phyloP scores from a whole-genome alignment of 1,140 invertebrate genomes.

The Aporrectodea caliginosa region DNA sequence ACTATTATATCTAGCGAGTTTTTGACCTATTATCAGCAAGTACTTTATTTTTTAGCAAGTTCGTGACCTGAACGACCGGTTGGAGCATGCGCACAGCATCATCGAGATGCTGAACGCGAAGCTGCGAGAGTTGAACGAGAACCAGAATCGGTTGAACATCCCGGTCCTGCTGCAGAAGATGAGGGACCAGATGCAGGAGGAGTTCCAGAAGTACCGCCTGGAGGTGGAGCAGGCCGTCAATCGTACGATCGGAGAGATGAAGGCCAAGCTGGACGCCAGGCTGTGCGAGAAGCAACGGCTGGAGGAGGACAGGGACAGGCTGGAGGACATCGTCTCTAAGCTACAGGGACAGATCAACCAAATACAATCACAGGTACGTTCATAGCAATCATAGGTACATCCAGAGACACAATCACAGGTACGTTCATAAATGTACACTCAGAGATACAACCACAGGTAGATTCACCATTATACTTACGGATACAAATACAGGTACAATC shows the following conservation, averaged over 20 bases:
- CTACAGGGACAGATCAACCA: background rate
- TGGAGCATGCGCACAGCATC: background rate
- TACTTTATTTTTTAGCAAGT: too few relatives aligned
- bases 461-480: too few relatives aligned
- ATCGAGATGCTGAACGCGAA: background rate
- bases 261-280: background rate
- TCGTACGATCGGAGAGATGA: background rate
- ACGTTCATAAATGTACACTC: too few relatives aligned
- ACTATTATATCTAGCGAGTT: too few relatives aligned
- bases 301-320: background rate
- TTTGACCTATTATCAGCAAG: too few relatives aligned
- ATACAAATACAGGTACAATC: too few relatives aligned
- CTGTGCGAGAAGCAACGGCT: background rate
- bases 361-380: too few relatives aligned
- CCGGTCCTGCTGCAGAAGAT: background rate
- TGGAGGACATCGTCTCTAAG: background rate
- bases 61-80: background rate
- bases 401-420: too few relatives aligned
- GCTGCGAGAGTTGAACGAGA: background rate
- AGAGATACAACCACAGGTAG: too few relatives aligned
- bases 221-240: background rate
- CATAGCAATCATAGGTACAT: too few relatives aligned
- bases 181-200: background rate
- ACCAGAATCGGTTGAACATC: background rate
- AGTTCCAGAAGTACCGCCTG: background rate